phyloP scores from a whole-genome alignment of 2,888 invertebrate species.

The Sphaeridia pumilis region DNA sequence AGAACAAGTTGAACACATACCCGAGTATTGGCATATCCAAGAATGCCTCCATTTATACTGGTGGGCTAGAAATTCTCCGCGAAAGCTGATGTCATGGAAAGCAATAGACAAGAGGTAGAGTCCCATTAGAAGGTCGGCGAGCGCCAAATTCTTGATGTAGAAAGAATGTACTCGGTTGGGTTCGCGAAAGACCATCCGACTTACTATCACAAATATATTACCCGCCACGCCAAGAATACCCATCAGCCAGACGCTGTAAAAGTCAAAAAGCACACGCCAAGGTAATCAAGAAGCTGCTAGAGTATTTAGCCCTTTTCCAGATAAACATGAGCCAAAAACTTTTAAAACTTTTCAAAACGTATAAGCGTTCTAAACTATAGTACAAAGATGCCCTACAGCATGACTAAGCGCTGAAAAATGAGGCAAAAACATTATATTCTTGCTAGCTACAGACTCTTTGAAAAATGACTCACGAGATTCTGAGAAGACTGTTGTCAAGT shows the following conservation, averaged over 20 bases:
- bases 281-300: no score
- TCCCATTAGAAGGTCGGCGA: conserved; percentile 53
- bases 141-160: conserved; percentile 50
- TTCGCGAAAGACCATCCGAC: conserved; percentile 46
- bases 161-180: conserved; percentile 50
- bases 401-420: no score
- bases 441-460: no score
- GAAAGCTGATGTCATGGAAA: conserved; percentile 44
- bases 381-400: no score
- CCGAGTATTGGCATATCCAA: conserved; percentile 47
- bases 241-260: conserved; percentile 54
- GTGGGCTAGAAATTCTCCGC: conserved; percentile 48
- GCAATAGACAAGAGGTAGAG: conserved; percentile 51
- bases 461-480: conserved; percentile 42
- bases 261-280: no score
- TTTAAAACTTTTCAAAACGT: no score
- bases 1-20: conserved; percentile 39
- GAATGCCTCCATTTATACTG: conserved; percentile 50
- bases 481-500: conserved; percentile 47
- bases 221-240: conserved; percentile 49
- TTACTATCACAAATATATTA: conserved; percentile 48
- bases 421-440: no score
- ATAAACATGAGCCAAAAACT: no score
- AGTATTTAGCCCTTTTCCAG: no score
- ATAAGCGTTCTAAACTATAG: no score